A percentile compares a stretch with the other conserved stretches of the same genome.
These are phyloP conservation scores for Nemapogon koenigi DNA, from an alignment of 2,888 invertebrate genomes.

Conservation along the genomic window DNA sequence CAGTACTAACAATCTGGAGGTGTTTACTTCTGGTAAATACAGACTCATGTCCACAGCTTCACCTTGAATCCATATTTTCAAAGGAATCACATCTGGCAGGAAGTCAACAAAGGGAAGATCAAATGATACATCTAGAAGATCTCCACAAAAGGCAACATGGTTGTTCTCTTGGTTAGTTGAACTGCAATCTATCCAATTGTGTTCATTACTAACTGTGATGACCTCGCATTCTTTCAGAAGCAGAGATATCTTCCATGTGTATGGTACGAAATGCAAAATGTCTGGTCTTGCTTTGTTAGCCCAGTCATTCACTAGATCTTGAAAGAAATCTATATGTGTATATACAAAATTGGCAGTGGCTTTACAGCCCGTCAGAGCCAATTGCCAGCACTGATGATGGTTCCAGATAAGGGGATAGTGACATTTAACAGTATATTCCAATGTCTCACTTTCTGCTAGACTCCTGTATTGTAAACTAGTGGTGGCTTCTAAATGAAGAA, in stretches of 20 bases:
- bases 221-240: conserved; percentile 95
- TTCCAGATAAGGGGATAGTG: conserved; percentile 96
- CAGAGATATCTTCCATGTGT: conserved; percentile 93
- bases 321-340: conserved; percentile 95
- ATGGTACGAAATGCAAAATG: conserved; percentile 93
- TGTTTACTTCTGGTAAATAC: conserved; percentile 91
- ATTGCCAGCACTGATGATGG: conserved; percentile 93
- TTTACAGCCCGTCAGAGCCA: conserved; percentile 92
- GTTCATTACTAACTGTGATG: conserved; percentile 91
- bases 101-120: conserved; percentile 95
- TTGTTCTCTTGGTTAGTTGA: conserved; percentile 95
- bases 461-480: conserved; percentile 94
- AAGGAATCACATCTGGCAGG: conserved; percentile 85
- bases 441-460: conserved; percentile 91
- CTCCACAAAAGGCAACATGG: conserved; percentile 93
- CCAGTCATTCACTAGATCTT: conserved; percentile 97
- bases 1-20: conserved; percentile 80
- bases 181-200: conserved; percentile 99
- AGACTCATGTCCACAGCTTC: conserved; percentile 91
- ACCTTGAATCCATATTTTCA: conserved; percentile 94
- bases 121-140: conserved; percentile 91
- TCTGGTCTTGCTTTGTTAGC: conserved; percentile 92
- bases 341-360: conserved; percentile 92
- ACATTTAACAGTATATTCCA: conserved; percentile 88
- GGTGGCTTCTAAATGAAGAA: conserved; percentile 93